Evolutionary conservation across 2,113 vertebrate species (phyloP).

Genomic region (Calypte anna): DNA sequence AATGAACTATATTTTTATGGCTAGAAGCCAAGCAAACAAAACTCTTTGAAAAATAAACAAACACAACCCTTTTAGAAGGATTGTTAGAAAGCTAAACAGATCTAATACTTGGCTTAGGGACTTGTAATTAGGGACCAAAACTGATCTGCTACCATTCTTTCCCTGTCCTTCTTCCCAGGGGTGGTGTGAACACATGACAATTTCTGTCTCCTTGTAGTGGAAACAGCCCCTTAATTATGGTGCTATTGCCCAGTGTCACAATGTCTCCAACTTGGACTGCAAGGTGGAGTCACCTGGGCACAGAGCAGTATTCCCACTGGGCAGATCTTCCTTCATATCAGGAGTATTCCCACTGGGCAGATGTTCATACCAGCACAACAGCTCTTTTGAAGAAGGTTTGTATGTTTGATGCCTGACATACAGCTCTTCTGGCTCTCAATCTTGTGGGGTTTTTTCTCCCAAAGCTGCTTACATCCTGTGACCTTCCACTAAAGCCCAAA

Average conservation of each 20-base stretch:
- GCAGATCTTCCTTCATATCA: not conserved
- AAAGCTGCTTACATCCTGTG: not conserved
- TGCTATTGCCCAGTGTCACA: not conserved
- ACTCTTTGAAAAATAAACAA: not conserved
- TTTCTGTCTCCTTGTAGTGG: not conserved
- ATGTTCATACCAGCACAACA: not conserved
- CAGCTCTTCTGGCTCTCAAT: not conserved
- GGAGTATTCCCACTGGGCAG: not conserved
- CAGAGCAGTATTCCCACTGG: not conserved
- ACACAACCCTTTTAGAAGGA: not conserved
- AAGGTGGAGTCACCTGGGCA: not conserved
- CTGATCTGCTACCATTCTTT: not conserved
- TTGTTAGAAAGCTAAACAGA: not conserved
- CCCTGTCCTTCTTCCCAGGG: not conserved
- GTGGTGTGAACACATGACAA: not conserved
- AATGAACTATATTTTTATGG: not conserved
- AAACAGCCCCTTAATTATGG: not conserved
- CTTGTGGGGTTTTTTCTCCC: not conserved
- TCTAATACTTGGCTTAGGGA: not conserved
- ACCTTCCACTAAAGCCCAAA: not conserved
- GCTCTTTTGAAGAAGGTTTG: not conserved
- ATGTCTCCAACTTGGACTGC: not conserved
- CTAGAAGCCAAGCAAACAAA: not conserved
- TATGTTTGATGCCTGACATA: not conserved
- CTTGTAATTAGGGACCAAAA: not conserved